A percentile compares a stretch with the other conserved stretches of the same genome.
Conservation (phyloP, 2,797 vertebrate species). For the Pempheris klunzingeri region DNA sequence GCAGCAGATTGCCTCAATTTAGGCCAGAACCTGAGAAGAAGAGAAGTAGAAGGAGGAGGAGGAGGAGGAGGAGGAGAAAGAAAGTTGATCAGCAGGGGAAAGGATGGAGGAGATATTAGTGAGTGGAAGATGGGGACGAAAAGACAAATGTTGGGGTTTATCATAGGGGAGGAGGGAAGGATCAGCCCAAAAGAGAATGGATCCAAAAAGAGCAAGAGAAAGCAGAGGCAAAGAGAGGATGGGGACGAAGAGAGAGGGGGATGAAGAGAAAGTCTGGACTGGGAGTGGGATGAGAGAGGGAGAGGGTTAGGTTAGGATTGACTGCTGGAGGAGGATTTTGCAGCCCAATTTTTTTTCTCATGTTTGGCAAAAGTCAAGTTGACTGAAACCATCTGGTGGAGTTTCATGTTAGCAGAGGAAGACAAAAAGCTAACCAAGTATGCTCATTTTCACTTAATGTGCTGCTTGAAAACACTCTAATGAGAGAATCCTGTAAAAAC, state of each 20-base stretch:
- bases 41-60: not conserved
- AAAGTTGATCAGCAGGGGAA: constrained; percentile 1
- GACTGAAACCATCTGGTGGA: constrained; percentile 44
- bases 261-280: constrained; percentile 29
- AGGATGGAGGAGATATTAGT: not conserved
- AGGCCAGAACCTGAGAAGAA: constrained; percentile 36
- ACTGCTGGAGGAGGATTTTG: constrained; percentile 20
- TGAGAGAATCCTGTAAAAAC: not conserved
- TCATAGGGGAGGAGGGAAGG: constrained; percentile 6
- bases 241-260: not conserved
- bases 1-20: constrained; percentile 23
- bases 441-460: not conserved
- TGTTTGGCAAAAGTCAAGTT: constrained; percentile 17
- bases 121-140: not conserved
- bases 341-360: not conserved
- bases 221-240: not conserved
- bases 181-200: not conserved
- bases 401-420: not conserved
- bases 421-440: not conserved
- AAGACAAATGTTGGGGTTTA: not conserved
- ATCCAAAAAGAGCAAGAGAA: not conserved
- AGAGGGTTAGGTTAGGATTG: constrained; percentile 5
- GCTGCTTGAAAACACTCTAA: not conserved
- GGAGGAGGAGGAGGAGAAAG: not conserved
- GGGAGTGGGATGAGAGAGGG: constrained; percentile 39